phyloP scores from a whole-genome alignment of 2,888 invertebrate species.

The Argyresthia albistria region DNA sequence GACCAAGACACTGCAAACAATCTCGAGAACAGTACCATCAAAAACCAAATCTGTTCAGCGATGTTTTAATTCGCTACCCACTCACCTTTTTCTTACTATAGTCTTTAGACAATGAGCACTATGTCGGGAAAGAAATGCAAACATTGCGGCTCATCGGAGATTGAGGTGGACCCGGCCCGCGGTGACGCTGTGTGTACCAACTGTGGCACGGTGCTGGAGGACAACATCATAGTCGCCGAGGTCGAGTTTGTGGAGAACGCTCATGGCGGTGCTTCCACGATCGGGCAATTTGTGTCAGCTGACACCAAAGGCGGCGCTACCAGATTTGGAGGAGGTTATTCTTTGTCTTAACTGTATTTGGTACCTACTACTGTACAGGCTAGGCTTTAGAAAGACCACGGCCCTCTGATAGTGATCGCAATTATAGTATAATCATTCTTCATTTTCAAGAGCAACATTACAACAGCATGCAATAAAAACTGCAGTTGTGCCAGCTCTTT shows the following conservation, averaged over 20 bases:
- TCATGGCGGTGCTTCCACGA: slow-evolving; percentile 87
- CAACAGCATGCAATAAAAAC: too few relatives aligned
- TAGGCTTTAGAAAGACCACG: too few relatives aligned
- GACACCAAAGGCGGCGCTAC: slow-evolving; percentile 90
- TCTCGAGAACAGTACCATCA: too few relatives aligned
- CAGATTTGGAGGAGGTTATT: slow-evolving; percentile 81
- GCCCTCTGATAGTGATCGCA: too few relatives aligned
- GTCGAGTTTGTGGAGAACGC: slow-evolving; percentile 96
- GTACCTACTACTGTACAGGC: neutral
- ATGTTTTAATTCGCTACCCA: too few relatives aligned
- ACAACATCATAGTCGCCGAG: slow-evolving; percentile 96
- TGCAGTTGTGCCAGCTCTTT: too few relatives aligned
- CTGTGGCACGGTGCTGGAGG: slow-evolving; percentile 97
- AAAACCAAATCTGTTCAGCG: too few relatives aligned
- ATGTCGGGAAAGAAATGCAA: slow-evolving; percentile 84
- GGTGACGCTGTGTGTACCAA: slow-evolving; percentile 97
- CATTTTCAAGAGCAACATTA: too few relatives aligned
- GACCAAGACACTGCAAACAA: too few relatives aligned
- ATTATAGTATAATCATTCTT: too few relatives aligned
- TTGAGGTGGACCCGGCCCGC: slow-evolving; percentile 94
- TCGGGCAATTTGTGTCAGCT: slow-evolving; percentile 94
- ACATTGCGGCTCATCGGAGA: slow-evolving; percentile 90
- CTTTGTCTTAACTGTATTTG: neutral
- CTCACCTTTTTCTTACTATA: too few relatives aligned
- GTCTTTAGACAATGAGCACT: neutral